Base-by-base conservation (phyloP, 2,797 vertebrate species). In the Morelia viridis region DNA sequence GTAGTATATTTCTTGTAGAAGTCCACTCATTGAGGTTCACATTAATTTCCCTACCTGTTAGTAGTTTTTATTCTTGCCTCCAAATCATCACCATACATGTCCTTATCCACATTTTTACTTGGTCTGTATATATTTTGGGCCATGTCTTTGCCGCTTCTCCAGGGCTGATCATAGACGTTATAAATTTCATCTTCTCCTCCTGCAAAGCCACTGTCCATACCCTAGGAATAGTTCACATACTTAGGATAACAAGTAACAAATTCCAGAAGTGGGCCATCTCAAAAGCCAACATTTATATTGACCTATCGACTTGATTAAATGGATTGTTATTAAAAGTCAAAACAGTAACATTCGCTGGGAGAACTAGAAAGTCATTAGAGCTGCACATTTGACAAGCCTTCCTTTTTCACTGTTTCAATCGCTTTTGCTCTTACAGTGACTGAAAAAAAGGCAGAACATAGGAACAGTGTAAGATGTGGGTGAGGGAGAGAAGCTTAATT, bases 91-190 rank as follows among this genome's bases (percentile, higher is more conserved):
- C 98, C 96, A 68, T 99, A 99, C 92, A 98, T 95, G 61, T 99
- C 99, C 93, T 99, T 99, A 94, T 99, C 98, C 2, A 98, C 93
- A 85, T 98, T 99, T 98, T 99, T 99, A 97, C 98, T 98, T 92
- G 99, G 99, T 92, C 99, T 98, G 97, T 99, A 99, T 96, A 99
- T 99, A 95, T 98, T 99, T 91, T 99, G 98, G n/a, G 98, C 99
- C 98, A 99, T 99, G 95, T 99, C 98, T 97, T 98, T 98, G 93
- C 98, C 97, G 57, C 98, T 96, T 94, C 98, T 98, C 98, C 99
- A 99, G 0, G 99, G 98, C 95, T 99, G 98, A 96, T 99, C 98
- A 61, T 99, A 99, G 92, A 99, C 99, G 35, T 98, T 99, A 94
- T 99, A 99, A 6, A 98, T 97, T 95, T 99, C 99, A 89, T 99